Evolutionary conservation across 2,113 vertebrate genomes (phyloP).

Genomic region (Cephalopterus ornatus): DNA sequence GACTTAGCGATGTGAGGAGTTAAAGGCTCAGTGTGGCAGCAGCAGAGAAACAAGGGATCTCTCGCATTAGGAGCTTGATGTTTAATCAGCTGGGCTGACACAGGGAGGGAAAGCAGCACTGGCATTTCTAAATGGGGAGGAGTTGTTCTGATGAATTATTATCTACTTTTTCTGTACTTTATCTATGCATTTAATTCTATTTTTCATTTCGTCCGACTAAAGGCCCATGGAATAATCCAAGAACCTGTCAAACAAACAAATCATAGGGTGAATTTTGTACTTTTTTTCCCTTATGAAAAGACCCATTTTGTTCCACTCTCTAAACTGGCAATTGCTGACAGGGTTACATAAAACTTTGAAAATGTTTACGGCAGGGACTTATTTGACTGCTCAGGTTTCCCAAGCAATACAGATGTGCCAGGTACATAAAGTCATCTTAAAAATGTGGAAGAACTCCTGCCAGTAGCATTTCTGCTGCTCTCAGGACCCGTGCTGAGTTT

Average conservation of each 20-base stretch:
- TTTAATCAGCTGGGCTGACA: neutral
- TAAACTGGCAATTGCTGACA: neutral
- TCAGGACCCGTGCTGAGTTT: neutral
- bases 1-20: neutral
- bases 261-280: neutral
- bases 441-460: neutral
- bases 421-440: neutral
- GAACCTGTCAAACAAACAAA: neutral
- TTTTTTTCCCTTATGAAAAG: neutral
- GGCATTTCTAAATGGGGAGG: neutral
- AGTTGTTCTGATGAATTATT: neutral
- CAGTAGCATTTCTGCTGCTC: neutral
- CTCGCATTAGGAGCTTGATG: neutral
- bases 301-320: neutral
- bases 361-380: neutral
- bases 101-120: neutral
- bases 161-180: neutral
- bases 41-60: rapidly evolving
- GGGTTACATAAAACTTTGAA: neutral
- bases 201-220: neutral
- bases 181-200: neutral
- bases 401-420: neutral
- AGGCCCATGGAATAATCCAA: neutral
- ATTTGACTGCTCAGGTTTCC: neutral
- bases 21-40: neutral